phyloP scores from a whole-genome alignment of 2,113 vertebrate genomes.

The Osmerus eperlanus region DNA sequence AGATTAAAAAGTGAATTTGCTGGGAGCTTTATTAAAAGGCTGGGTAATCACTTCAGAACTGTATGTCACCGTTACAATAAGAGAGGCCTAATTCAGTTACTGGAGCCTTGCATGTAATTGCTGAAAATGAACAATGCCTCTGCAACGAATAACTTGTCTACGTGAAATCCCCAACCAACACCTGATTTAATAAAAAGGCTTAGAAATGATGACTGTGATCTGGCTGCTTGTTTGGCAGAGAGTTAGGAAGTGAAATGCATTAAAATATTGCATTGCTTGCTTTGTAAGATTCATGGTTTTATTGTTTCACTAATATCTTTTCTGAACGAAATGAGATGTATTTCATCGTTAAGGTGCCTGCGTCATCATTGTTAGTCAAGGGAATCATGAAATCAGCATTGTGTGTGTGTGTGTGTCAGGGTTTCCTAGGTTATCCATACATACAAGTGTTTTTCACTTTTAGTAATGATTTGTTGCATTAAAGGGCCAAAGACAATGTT shows the following conservation, averaged over 20 bases:
- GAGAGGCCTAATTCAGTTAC: slow-evolving; percentile 68
- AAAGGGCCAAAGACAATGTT: no score
- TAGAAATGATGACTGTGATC: slow-evolving; percentile 41
- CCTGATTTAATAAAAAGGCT: slow-evolving; percentile 26
- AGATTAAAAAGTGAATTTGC: slow-evolving; percentile 74
- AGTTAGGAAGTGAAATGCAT: neutral
- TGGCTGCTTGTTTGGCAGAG: slow-evolving; percentile 21
- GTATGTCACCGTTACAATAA: slow-evolving; percentile 67
- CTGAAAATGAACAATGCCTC: slow-evolving; percentile 60
- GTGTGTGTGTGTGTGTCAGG: no score
- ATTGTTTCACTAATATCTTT: no score
- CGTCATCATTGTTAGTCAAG: no score
- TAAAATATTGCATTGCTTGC: neutral
- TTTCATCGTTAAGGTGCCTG: no score
- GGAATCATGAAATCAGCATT: no score
- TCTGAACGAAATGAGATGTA: no score
- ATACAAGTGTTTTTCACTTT: no score
- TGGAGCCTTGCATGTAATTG: slow-evolving; percentile 63
- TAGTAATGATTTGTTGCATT: no score
- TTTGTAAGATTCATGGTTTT: slow-evolving; percentile 6
- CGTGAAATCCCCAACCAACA: neutral
- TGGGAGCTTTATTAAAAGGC: slow-evolving; percentile 70
- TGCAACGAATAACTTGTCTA: slow-evolving; percentile 19
- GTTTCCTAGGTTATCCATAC: no score
- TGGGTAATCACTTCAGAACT: slow-evolving; percentile 74